phyloP scores from a whole-genome alignment of 2,888 invertebrate species.

The Ormyrus nitidulus region DNA sequence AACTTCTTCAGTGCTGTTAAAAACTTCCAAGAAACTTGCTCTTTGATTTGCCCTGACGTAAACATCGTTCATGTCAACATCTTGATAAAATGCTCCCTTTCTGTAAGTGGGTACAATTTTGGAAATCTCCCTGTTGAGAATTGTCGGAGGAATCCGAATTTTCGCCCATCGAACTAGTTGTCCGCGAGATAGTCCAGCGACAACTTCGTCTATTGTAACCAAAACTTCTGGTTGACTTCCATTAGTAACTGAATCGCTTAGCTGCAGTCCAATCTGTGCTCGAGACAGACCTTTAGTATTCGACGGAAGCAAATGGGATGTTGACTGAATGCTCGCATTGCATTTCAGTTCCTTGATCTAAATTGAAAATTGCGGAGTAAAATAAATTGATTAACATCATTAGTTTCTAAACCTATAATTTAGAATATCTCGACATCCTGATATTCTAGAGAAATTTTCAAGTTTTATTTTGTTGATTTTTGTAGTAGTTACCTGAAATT shows the following conservation, averaged over 20 bases:
- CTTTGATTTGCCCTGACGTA: constrained; percentile 18
- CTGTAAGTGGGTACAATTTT: neutral
- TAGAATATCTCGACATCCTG: neutral
- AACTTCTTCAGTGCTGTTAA: neutral
- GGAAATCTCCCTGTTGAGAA: neutral
- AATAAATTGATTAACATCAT: neutral
- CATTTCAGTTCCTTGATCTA: constrained; percentile 21
- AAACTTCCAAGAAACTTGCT: neutral
- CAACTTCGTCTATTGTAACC: neutral
- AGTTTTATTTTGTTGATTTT: neutral
- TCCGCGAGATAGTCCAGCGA: neutral
- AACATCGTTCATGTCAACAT: neutral
- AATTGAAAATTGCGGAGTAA: neutral
- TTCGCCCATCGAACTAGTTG: constrained; percentile 1
- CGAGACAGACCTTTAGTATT: neutral
- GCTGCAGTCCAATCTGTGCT: neutral
- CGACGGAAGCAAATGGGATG: neutral
- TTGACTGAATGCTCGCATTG: neutral
- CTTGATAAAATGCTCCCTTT: constrained; percentile 10
- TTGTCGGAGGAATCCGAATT: neutral
- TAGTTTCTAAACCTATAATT: neutral
- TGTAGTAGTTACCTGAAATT: neutral
- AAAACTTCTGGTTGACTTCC: neutral
- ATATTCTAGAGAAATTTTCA: neutral
- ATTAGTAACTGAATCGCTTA: neutral